Base-by-base conservation (phyloP, 1,140 invertebrate species). In the Drosophila paulistorum region DNA sequence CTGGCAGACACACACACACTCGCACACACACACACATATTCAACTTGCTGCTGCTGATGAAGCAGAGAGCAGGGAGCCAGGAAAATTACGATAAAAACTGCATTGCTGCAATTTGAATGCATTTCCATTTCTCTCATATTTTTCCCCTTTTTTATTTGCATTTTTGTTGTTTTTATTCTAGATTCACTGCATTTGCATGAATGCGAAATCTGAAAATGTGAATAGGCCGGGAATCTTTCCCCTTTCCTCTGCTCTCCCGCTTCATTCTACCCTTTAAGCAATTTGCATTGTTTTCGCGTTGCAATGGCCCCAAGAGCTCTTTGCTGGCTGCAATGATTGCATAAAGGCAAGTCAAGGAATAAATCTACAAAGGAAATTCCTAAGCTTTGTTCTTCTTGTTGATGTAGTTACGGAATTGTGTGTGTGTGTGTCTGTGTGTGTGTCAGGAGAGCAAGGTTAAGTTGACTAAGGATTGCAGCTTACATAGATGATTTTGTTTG, bases 201-300 rank as follows among this genome's bases (percentile, higher is more conserved):
- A 85, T 85, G 74, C 65, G 57, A 87, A 85, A 87, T 85, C 71
- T 67, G 65, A 82, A 77, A 85, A 87, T 85, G 79, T 83, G 83
- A 83, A 87, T 89, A 89, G 83, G 80, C 83, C 62, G 79, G 79
- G 86, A 81, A 77, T 73, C 82, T 71, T 79, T 57, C 70, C 68
- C 68, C 70, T 30, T 6, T 30, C 65, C 68, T 26, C 11, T 66
- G 23, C 33, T 13, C 23, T 37, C 35, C 23, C 41, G n/a, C n/a
- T 37, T 7, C 17, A 39, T 33, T 33, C 48, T 17, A 17, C 45
- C 45, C 45, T 62, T 30, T 30, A 30, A 58, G 73, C 71, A 77
- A 74, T 65, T 63, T 77, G 61, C 81, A 86, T 86, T 86, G 82
- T 86, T 86, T 86, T 86, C 70, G 57, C 76, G 59, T 30, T 83